Percentiles rank a stretch among this genome's conserved stretches.
Evolutionary conservation across 2,888 invertebrate species (phyloP).

Genomic region (Papilio gigon): DNA sequence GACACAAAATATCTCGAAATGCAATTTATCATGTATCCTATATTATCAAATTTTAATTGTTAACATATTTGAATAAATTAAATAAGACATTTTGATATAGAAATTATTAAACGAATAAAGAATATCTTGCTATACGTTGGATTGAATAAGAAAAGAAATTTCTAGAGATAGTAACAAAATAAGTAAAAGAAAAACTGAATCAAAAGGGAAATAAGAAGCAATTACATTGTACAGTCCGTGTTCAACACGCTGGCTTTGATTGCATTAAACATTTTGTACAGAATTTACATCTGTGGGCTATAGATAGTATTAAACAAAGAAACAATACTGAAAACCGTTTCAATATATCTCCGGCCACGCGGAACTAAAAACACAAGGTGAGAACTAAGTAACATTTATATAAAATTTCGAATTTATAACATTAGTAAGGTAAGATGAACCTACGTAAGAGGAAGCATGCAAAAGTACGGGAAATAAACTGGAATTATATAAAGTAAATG

Average conservation of each 20-base stretch:
- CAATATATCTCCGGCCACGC: too few species aligned
- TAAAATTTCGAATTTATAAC: too few species aligned
- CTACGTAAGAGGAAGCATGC: not conserved
- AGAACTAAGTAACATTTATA: too few species aligned
- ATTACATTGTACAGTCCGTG: not conserved
- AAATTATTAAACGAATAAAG: too few species aligned
- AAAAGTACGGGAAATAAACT: not conserved
- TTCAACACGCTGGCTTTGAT: constrained; percentile 5
- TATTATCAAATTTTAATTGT: too few species aligned
- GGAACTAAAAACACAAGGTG: too few species aligned
- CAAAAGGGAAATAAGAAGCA: not conserved
- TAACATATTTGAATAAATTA: too few species aligned
- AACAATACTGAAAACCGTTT: not conserved
- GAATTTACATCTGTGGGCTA: not conserved
- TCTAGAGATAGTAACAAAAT: not conserved
- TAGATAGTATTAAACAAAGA: not conserved
- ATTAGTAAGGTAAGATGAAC: too few species aligned
- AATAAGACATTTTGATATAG: too few species aligned
- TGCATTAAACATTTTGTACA: not conserved
- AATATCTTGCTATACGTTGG: too few species aligned
- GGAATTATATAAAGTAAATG: constrained; percentile 2
- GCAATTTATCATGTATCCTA: too few species aligned
- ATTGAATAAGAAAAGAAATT: not conserved
- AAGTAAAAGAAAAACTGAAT: not conserved
- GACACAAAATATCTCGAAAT: not conserved